Base-by-base conservation (phyloP, 2,888 invertebrate genomes). In the Hartigia nigra region DNA sequence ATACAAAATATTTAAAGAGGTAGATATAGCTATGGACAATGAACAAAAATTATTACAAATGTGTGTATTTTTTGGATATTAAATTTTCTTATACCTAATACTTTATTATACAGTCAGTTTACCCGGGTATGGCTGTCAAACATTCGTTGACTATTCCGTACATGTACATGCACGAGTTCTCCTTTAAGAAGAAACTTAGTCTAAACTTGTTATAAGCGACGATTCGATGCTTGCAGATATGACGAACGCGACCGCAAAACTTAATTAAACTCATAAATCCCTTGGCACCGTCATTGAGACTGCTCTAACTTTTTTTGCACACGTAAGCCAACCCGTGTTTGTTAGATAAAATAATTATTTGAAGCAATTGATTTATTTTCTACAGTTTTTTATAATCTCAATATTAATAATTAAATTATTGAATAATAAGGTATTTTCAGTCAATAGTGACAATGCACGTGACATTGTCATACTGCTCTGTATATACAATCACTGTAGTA, bases 191-290 rank as follows among this genome's bases (percentile, higher is more conserved):
- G 78, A 82, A 83, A 78, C 79, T 81, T 31, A 12, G 78, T 78
- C 76, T 31, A 55, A 70, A 74, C 55, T 81, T 80, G 82, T 81
- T 81, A 86, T 85, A 86, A 88, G 86, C 87, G 87, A 87, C 86
- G 82, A 87, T 86, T 88, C 89, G 86, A 88, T 88, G 88, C 84
- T 79, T 81, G 82, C 39, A 31, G 69, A 88, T 88, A 89, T 90
- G 90, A 90, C 89, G 87, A 89, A 90, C 88, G 88, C 87, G 88
- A 89, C 90, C 89, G 88, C 89, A 89, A 85, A 89, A 90, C 88
- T 90, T 90, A 90, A 90, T 90, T 90, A 90, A 90, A 88, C 89
- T 87, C 90, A 88, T 90, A 90, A 90, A 90, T 90, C 89, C 86
- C 87, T 87, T 84, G 83, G 82, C 84, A 34, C 76, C 69, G n/a